Evolutionary conservation across 92 coral and sea anemone species (phyloP), one percentile per base, ranked within the genome.

Genomic region (Galaxea fascicularis): DNA sequence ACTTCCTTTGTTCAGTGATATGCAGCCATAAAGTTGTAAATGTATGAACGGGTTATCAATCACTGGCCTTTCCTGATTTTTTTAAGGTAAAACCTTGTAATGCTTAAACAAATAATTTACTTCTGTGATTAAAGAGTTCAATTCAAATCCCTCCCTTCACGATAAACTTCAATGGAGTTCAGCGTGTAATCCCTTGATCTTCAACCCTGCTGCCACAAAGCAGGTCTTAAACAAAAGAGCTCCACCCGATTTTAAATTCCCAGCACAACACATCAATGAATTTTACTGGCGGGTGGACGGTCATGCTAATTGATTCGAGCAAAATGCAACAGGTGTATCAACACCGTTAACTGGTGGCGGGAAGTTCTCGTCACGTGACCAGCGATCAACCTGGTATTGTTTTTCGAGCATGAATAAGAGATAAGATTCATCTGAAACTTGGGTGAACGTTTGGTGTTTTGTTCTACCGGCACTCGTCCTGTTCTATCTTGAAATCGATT

Each of bases 321-420:
- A 12, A 71, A 82, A 69, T 20, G 25, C 69, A 82, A 70, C 86
- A 71, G 86, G 86, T 82, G 86, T 82, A 15, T 54, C 86, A 82
- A 69, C 86, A 65, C 49, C 58, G 15, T 41, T 17, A 45, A 56
- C 86, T 59, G 86, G 86, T 82, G 86, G 78, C 71, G 71, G 46
- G 71, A 82, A 74, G 35, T 58, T 69, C 25, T 8, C 10, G 69
- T 82, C 86, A 82, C 86, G 78, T 82, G 86, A 69, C 78, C 69
- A 31, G 30, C 46, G 59, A 24, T 56, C 56, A 71, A 29, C 44
- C 76, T 20, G 77, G 77, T 71, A 39, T 91, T 83, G 82, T 73
- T 78, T 70, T 85, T 56, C 16, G 78, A 10, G 39, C 86, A 91
- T 91, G 82, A 91, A 91, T 91, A 82, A 91, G 82, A 85, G 58